A percentile compares a stretch with the other conserved stretches of the same genome.
phyloP scores from a whole-genome alignment of 2,797 vertebrate genomes.

The Pempheris klunzingeri region DNA sequence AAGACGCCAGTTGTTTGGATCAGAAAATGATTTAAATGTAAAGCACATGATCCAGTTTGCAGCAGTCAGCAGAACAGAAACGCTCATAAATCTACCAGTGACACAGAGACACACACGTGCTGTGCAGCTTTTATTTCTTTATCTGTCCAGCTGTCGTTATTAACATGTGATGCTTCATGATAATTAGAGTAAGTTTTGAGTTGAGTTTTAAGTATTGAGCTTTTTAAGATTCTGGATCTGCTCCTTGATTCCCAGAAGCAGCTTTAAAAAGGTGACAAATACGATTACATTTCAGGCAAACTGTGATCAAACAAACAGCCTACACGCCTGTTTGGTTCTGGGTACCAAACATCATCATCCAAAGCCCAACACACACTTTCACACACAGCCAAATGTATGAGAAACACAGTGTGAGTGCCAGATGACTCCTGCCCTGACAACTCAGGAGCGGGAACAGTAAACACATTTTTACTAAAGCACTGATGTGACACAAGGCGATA shows the following conservation, averaged over 20 bases:
- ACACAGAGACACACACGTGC: too few species aligned
- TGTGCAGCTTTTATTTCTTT: not conserved
- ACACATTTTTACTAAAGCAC: conserved; percentile 10
- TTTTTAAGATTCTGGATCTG: not conserved
- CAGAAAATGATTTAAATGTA: not conserved
- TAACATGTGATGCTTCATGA: not conserved
- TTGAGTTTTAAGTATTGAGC: too few species aligned
- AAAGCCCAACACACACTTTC: not conserved
- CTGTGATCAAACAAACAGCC: too few species aligned
- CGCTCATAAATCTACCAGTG: not conserved
- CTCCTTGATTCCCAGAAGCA: too few species aligned
- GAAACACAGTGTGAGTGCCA: conserved; percentile 44
- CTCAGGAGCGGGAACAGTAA: conserved; percentile 43
- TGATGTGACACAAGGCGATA: not conserved
- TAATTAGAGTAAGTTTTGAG: too few species aligned
- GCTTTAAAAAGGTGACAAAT: too few species aligned
- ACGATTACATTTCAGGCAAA: too few species aligned
- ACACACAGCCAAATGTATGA: not conserved
- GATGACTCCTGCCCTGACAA: conserved; percentile 26
- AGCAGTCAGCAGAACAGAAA: conserved; percentile 6
- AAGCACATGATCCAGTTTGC: not conserved
- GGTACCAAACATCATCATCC: too few species aligned
- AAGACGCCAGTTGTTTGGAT: not conserved
- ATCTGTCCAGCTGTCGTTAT: too few species aligned
- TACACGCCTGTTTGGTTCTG: too few species aligned